Base-by-base conservation (phyloP, 2,113 vertebrate genomes). In the Dendrocopos noguchii region DNA sequence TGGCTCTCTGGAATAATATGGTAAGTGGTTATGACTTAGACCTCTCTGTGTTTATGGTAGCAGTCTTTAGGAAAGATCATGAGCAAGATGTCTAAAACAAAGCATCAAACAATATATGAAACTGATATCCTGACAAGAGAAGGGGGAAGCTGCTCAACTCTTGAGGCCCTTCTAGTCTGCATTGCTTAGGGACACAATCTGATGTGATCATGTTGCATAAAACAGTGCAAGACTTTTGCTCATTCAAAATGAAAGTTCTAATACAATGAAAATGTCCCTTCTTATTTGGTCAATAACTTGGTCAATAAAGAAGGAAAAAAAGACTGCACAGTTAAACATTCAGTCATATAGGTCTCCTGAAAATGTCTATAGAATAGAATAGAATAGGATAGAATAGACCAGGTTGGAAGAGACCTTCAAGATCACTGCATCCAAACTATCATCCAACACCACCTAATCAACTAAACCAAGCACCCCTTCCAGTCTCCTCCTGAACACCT, bases 1-100 rank as follows among this genome's bases (percentile, higher is more conserved):
- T 95, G 12, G 98, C 98, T 10, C 97, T 99, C 76, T 99, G 99
- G 99, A 99, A 99, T 91, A 99, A 99, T 93, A 99, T 99, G 99
- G 99, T 99, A 96, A 97, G 97, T 65, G 24, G 6, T 57, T 18
- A 4, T 0, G 1, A 15, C 36, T 18, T 21, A 65, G 53, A 75
- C 71, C 12, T 2, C 4, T 34, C 13, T 34, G 22, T 42, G 15
- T 64, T 71, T 77, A 29, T 74, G 47, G n/a, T 11, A 85, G 75
- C 28, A 65, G 27, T 61, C 16, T 28, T 59, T 63, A 46, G 17
- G 83, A 60, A 80, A 92, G 7, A n/a, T 53, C 6, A 19, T 7
- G 16, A 80, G 47, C 80, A 75, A 85, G 10, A 18, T 57, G 27
- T 61, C 57, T 39, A 60, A 77, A 88, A 71, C 44, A 75, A 64